Base-by-base conservation (phyloP, 2,797 vertebrate species). In the Trematomus bernacchii region DNA sequence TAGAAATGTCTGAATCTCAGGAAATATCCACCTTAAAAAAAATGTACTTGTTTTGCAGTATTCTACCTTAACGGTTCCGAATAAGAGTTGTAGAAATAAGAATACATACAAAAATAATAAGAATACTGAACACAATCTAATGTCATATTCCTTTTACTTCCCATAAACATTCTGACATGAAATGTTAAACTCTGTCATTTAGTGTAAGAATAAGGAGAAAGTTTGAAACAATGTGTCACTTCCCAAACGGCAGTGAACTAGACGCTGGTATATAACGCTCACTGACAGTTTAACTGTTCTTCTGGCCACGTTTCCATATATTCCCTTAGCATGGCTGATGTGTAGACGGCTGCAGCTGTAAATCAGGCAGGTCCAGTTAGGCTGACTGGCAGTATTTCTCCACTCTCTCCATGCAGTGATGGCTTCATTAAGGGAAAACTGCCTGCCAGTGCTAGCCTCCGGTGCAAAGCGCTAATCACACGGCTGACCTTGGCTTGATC, bases 401-500 rank as follows among this genome's bases (percentile, higher is more conserved):
- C 52, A 2, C 66, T 68, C 79, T 82, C 82, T 71, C 82, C 61
- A 73, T 75, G 77, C 75, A 58, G 85, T 87, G 87, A 90, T 87
- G 86, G 85, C 86, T 89, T 88, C 78, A 90, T 88, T 88, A 87
- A 79, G 62, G 58, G 67, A 77, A 82, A 88, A 85, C 80, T 81
- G 84, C 84, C 77, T 85, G 88, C 83, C 79, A 82, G 88, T 84
- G 77, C 66, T 83, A 84, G 85, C 86, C 87, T 79, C 82, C 30
- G 52, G 88, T 68, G 54, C 85, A 78, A 85, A 84, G 76, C 71
- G 71, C 90, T 90, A 91, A 90, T 91, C 87, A 87, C 81, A 76
- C 55, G 1, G 59, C 84, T 89, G 91, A 91, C 90, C 89, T 91
- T 92, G 89, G 86, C 82, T 83, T 79, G 77, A 84, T 83, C 88